These are phyloP conservation scores for Hyaena hyaena DNA, from an alignment of 2,113 vertebrate genomes.

Conservation along the genomic window DNA sequence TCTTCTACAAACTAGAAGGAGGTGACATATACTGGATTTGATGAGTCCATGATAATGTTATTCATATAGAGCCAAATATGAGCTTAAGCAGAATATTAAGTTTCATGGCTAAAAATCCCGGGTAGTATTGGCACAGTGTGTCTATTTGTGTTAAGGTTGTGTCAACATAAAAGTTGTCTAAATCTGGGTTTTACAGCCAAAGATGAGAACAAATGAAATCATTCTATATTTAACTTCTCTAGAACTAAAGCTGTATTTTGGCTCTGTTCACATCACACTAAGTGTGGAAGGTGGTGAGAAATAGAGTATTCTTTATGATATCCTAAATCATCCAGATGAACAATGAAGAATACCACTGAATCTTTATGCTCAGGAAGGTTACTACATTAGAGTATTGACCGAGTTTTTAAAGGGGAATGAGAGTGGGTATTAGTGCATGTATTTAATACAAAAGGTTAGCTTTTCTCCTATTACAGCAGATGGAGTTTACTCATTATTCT, in stretches of 20 bases:
- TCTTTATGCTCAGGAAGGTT: not conserved
- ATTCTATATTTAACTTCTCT: not conserved
- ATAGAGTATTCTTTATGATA: not conserved
- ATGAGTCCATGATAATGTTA: not conserved
- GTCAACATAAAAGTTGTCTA: not conserved
- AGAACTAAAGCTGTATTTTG: not conserved
- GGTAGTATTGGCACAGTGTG: not conserved
- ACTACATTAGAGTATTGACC: not conserved
- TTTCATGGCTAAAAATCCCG: not conserved
- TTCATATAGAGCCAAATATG: conserved; percentile 1
- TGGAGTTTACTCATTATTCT: not conserved
- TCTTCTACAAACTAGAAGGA: not conserved
- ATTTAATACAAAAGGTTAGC: not conserved
- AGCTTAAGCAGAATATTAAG: not conserved
- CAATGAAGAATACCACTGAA: not conserved
- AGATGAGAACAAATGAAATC: not conserved
- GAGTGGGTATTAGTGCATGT: not conserved
- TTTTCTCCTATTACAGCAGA: not conserved
- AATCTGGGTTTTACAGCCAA: not conserved
- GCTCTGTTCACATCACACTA: not conserved
- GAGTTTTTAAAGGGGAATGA: not conserved
- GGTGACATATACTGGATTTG: not conserved
- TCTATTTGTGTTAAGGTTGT: not conserved
- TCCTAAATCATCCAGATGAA: not conserved
- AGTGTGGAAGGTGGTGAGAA: not conserved